These are phyloP conservation scores for Drosophila parthenogenetica DNA, from an alignment of 2,888 invertebrate species.

Conservation along the genomic window DNA sequence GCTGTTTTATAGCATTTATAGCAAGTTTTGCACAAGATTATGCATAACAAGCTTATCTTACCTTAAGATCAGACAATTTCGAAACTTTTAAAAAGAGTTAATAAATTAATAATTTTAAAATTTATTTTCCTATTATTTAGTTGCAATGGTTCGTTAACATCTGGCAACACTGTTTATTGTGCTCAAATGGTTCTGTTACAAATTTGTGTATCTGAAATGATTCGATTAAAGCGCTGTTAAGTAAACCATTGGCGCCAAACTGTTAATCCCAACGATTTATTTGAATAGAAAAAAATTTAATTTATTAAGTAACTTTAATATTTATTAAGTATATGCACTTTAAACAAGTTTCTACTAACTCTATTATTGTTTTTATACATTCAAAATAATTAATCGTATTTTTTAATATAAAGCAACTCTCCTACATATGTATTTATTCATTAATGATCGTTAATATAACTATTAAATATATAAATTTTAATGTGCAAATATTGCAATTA, in stretches of 20 bases:
- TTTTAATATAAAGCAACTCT: constrained; percentile 33
- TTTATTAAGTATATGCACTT: constrained; percentile 45
- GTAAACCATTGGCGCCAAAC: not conserved
- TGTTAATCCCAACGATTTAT: not conserved
- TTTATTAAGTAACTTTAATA: constrained; percentile 25
- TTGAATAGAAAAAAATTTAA: too few species aligned
- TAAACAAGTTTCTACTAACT: constrained; percentile 31
- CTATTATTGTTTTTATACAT: constrained; percentile 49
- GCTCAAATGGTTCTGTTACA: constrained; percentile 2
- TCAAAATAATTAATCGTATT: constrained; percentile 27
- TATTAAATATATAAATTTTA: constrained; percentile 39
- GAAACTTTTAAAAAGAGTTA: too few species aligned
- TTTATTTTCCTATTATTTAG: too few species aligned
- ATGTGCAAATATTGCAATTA: constrained; percentile 60
- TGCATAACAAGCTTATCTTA: too few species aligned
- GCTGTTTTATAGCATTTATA: too few species aligned
- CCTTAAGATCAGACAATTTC: too few species aligned
- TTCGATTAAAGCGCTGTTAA: not conserved
- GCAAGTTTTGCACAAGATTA: too few species aligned
- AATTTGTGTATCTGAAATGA: too few species aligned
- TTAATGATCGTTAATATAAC: constrained; percentile 40
- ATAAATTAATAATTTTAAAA: too few species aligned
- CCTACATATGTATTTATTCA: constrained; percentile 48
- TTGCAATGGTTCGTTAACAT: too few species aligned
- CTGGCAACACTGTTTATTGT: too few species aligned